Conservation (phyloP, 2,113 vertebrate species). For the Phyllopteryx taeniolatus region DNA sequence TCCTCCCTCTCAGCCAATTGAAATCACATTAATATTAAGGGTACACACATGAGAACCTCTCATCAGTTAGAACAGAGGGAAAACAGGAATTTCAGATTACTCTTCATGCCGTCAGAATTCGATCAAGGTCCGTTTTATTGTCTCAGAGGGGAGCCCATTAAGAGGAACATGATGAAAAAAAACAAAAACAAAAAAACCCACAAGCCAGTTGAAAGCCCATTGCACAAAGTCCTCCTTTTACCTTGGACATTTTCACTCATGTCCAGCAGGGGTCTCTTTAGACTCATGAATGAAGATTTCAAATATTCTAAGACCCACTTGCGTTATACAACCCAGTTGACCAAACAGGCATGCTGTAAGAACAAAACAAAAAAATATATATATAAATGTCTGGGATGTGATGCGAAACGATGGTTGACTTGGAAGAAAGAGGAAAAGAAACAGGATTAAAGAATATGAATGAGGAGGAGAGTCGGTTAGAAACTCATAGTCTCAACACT, state of each 20-base stretch:
- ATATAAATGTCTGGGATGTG: conserved; percentile 15
- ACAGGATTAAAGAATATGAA: conserved; percentile 15
- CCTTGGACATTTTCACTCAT: conserved; percentile 14
- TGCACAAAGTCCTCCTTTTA: conserved; percentile 29
- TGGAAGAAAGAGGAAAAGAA: conserved; percentile 16
- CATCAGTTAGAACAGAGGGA: conserved; percentile 12
- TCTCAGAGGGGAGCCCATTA: conserved; percentile 39
- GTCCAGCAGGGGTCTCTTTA: conserved; percentile 69
- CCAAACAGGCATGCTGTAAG: conserved; percentile 21
- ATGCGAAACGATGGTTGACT: conserved; percentile 25
- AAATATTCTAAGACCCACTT: not conserved
- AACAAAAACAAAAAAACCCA: conserved; percentile 17
- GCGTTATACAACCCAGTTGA: not conserved
- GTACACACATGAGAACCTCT: conserved; percentile 22
- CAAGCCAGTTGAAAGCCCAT: conserved; percentile 21
- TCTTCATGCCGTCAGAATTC: conserved; percentile 48
- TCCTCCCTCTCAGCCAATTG: conserved; percentile 33
- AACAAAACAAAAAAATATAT: conserved; percentile 20
- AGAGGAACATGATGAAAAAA: conserved; percentile 48
- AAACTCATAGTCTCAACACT: conserved; percentile 28
- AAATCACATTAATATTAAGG: conserved; percentile 52
- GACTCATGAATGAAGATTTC: conserved; percentile 57
- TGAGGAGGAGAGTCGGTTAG: conserved; percentile 25
- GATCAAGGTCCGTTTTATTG: conserved; percentile 40
- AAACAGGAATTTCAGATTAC: conserved; percentile 36